Base-by-base conservation (phyloP, 2,888 invertebrate species). In the Coenonympha arcania region DNA sequence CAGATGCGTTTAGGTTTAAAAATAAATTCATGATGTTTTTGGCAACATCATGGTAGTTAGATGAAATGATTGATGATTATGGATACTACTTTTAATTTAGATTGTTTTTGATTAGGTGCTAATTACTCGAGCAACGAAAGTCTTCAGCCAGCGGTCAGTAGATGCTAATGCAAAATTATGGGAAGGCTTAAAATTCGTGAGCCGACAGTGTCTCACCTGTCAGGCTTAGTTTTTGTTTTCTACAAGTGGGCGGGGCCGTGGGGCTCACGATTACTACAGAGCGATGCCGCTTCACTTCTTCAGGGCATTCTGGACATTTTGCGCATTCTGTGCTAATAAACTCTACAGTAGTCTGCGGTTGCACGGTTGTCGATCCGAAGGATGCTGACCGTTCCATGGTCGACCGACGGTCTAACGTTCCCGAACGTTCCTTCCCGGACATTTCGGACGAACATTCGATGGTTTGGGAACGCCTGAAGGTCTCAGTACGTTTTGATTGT, bases 211-310 rank as follows among this genome's bases (percentile, higher is more conserved):
- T 73, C 79, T 85, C 87, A 88, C 88, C 87, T 84, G 87, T 84
- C 81, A 92, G 90, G 79, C 91, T 90, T 76, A 92, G 90, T 73
- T 90, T 89, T 71, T 90, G 90, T 76, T 91, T 91, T 73, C 90
- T 87, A 76, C 88, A 81, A 65, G 87, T 87, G 64, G 88, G 87
- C 62, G 89, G 89, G 54, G 89, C 88, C 61, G 89, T 89, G 45
- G 89, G 89, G 70, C 89, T 89, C 70, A 88, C 87, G 63, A 92
- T 82, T 71, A 90, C 88, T 68, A 91, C 84, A 65, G 90, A 90
- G 72, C 88, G 89, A 39, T 62, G 62, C 67, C 71, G 71, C 66
- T 66, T 68, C 62, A 58, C 53, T 59, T 71, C 73, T 60, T 63
- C 59, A 46, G 42, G 48, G 37, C 44, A 28, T 43, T 54, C 53